Evolutionary conservation across 2,113 vertebrate species (phyloP).

Genomic region (Ellobius talpinus): DNA sequence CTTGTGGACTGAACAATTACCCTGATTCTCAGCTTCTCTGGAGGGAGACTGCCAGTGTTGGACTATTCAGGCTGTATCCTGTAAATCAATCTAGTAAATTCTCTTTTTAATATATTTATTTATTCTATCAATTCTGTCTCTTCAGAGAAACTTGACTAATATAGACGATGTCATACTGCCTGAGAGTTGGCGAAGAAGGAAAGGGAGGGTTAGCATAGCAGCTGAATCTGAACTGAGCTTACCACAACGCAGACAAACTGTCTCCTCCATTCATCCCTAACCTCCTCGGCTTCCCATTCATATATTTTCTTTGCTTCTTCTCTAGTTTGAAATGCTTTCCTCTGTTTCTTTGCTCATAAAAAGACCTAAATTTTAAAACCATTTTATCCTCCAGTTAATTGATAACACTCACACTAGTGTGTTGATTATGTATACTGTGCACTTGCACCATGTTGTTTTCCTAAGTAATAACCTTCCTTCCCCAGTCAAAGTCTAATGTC

Average conservation of each 20-base stretch:
- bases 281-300: background rate
- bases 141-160: background rate
- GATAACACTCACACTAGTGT: background rate
- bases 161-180: background rate
- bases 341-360: slow-evolving; percentile 51
- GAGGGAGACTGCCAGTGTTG: background rate
- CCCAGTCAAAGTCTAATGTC: background rate
- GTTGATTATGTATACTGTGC: background rate
- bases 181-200: background rate
- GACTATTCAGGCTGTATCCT: background rate
- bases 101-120: background rate
- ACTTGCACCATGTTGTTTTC: slow-evolving; percentile 3
- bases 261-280: background rate
- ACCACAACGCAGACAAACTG: background rate
- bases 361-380: slow-evolving; percentile 43
- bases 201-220: background rate
- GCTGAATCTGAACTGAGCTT: background rate
- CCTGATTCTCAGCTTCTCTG: background rate
- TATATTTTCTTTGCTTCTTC: slow-evolving; percentile 16
- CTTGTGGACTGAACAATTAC: background rate
- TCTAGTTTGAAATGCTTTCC: slow-evolving; percentile 5
- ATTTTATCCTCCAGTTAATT: slow-evolving; percentile 4
- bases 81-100: background rate
- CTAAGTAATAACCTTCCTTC: slow-evolving; percentile 21
- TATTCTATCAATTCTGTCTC: background rate